Evolutionary conservation across 2,888 invertebrate genomes (phyloP), one percentile per base, ranked within the genome.

Genomic region (Calephelis perditalis): DNA sequence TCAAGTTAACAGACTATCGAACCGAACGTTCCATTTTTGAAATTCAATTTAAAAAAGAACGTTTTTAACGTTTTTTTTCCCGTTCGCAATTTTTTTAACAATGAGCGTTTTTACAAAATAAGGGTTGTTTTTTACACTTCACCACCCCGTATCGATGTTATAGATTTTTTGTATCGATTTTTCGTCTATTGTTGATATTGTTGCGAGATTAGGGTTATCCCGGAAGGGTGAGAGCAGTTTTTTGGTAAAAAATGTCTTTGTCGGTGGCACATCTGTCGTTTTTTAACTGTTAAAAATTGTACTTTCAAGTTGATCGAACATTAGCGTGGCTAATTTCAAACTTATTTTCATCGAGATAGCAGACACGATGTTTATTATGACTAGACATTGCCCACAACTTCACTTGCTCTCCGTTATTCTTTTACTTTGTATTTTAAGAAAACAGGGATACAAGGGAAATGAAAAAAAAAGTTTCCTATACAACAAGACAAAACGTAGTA

Each of bases 151-250:
- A 60, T 60, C 60, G 60, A 56, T 60, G 15, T 47, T 60, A 76
- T 73, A 68, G 74, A 74, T 73, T 71, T 71, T 72, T 64, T 64
- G 60, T 61, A 72, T 71, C 67, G 70, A 73, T 75, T 68, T 68
- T 70, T 68, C 61, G 46, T 62, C 66, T 56, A 68, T 75, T 71
- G 72, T 72, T 44, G 52, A 64, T n/a, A 37, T 52, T 52, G 52
- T 52, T 15, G 40, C 59, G 59, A 49, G 64, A 70, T 73, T 73
- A 74, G 75, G 76, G 76, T 76, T 77, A 75, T 57, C 55, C 47
- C 59, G 61, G 63, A 73, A 72, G 71, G 71, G 70, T 62, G 60
- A 64, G 63, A 66, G 66, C 57, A 58, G 57, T 60, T 63, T 67
- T 65, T 67, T 68, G 65, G 66, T 63, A 54, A 60, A 59, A 60